Conservation (phyloP, 2,113 vertebrate genomes). For the Pampusana beccarii region DNA sequence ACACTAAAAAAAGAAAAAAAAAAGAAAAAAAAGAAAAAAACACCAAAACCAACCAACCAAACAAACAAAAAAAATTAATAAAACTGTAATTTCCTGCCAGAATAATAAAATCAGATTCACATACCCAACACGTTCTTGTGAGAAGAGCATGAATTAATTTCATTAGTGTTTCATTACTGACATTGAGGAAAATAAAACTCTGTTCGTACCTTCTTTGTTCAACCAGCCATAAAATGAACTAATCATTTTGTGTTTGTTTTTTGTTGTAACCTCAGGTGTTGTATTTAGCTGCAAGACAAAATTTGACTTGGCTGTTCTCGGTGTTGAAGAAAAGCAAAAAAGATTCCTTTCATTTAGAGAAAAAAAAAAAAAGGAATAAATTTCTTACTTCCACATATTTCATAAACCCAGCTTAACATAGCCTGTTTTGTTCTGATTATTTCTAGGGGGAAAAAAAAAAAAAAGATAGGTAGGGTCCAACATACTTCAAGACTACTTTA, state of each 20-base stretch:
- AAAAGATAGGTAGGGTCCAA: background rate
- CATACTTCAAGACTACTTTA: background rate
- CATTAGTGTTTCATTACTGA: background rate
- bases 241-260: background rate
- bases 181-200: background rate
- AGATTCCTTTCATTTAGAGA: background rate
- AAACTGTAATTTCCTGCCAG: background rate
- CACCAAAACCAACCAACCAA: no score
- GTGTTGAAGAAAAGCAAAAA: background rate
- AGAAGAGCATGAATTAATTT: background rate
- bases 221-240: background rate
- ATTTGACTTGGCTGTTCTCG: background rate
- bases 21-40: background rate
- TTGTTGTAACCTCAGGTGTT: background rate
- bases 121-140: background rate
- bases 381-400: background rate
- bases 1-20: background rate
- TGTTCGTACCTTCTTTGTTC: background rate
- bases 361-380: background rate
- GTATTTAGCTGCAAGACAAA: background rate
- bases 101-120: background rate
- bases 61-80: background rate
- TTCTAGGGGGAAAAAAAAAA: background rate
- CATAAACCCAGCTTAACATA: background rate
- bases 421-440: background rate